Evolutionary conservation across 2,888 invertebrate genomes (phyloP), one percentile per base, ranked within the genome.

Genomic region (Choristoneura rosaceana): DNA sequence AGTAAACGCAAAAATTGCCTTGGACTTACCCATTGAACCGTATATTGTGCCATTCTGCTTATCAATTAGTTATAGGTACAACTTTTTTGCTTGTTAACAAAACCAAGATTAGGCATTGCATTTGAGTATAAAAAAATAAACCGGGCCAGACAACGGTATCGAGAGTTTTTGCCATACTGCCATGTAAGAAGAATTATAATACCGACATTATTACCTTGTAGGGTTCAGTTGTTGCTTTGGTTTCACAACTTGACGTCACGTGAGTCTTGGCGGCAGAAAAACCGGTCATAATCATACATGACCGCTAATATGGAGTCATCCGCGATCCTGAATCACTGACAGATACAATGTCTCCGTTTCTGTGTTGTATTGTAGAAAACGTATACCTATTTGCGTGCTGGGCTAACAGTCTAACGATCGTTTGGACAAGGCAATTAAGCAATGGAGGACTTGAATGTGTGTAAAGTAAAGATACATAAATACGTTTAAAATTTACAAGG

Each of bases 241-340:
- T 82, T 82, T 80, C 80, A 81, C 76, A 78, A 69, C 59, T 5
- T 92, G 91, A 92, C 92, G 91, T 92, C 92, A 92, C 76, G 74
- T 73, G 77, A 75, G 58, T 80, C 78, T 66, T 55, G 34, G 77
- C 80, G 81, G 88, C 88, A 89, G 87, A 86, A 89, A 89, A 93
- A 93, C 93, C 92, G 90, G 93, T 92, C 81, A 78, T 83, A 83
- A 82, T 89, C 85, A 89, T 85, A 87, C 86, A 83, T 85, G 88
- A 90, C 89, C 88, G 87, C 87, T 82, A 61, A 67, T 73, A 84
- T 79, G 79, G 80, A 87, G 87, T 90, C 90, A 91, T 90, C 87
- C 83, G 84, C 84, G 82, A 80, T 86, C 86, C 87, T 90, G 90
- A 90, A 87, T 92, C 89, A 89, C 78, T 79, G 80, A 79, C 17